Evolutionary conservation across 2,113 vertebrate genomes (phyloP).

Genomic region (Sapajus apella): DNA sequence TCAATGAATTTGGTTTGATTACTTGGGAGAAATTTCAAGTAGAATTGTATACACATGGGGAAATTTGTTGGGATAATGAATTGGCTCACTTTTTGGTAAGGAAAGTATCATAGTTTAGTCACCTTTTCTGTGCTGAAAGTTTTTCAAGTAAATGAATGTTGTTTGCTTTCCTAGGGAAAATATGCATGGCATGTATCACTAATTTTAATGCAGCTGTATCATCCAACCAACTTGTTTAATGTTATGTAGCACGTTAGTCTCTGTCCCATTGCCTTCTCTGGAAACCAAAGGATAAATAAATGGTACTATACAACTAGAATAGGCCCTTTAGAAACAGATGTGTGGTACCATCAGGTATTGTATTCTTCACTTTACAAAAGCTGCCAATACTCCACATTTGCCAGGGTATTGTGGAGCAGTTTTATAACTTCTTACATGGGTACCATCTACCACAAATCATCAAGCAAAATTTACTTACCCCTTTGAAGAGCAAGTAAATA

Average conservation of each 20-base stretch:
- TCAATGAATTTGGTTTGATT: constrained; percentile 56
- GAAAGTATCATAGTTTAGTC: neutral
- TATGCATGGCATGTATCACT: constrained; percentile 65
- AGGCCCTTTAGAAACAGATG: neutral
- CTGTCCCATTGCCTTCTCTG: neutral
- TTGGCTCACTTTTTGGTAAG: constrained; percentile 38
- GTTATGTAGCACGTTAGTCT: neutral
- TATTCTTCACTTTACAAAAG: neutral
- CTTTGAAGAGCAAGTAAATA: constrained; percentile 33
- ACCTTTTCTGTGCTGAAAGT: constrained; percentile 37
- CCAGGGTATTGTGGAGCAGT: neutral
- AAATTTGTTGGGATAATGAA: constrained; percentile 28
- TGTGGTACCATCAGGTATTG: neutral
- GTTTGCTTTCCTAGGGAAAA: constrained; percentile 50
- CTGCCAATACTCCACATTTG: neutral
- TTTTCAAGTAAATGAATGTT: constrained; percentile 38
- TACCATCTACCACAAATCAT: neutral
- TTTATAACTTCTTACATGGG: neutral
- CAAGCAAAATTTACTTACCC: constrained; percentile 28
- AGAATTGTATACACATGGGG: neutral
- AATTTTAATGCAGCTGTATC: constrained; percentile 57
- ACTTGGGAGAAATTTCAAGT: constrained; percentile 32
- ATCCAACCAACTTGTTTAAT: constrained; percentile 26
- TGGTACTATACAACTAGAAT: neutral
- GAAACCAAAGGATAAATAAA: constrained; percentile 10